Evolutionary conservation across 2,888 invertebrate genomes (phyloP), one percentile per base, ranked within the genome.

Genomic region (Scaptomyza caliginosa): DNA sequence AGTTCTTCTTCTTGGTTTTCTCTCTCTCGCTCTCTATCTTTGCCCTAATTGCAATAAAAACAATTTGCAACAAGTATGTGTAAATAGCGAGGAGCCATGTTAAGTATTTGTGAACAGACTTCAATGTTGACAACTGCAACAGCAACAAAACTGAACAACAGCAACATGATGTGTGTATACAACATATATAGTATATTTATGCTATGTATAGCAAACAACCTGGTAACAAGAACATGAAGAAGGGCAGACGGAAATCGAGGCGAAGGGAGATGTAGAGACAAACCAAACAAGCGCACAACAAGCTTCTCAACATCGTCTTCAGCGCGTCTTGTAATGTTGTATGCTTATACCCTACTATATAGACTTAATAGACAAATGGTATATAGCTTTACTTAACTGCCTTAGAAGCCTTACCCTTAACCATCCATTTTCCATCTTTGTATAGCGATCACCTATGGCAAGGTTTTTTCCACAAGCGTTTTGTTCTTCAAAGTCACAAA

Each of bases 11-110:
- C 34, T 30, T 10, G 32, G 28, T 39, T n/a, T 50, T 24, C 3
- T 32, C 43, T 30, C n/a, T 34, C 2, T 32, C 13, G 19, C 46
- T 21, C 10, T 13, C 36, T 34, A 51, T 39, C 67, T 26, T 19
- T 36, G 36, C 26, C 51, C 66, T 80, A 80, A 77, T 80, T 77
- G 77, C 81, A 70, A 62, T 63, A 79, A 77, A 66, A 79, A 85
- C 82, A 59, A 70, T 70, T 79, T 70, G 74, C 74, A 77, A 77
- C 78, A 77, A 77, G 78, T 81, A 57, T 74, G 67, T 77, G 76
- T 49, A 74, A 73, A 81, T 67, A 70, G 73, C 39, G 60, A 58
- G 50, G 30, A 56, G 59, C 23, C 48, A 63, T 66, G 82, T 77
- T 77, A 74, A 81, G 78, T 77, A 74, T 81, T 77, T 77, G 82